Conservation (phyloP, 2,113 vertebrate species). For the Hipposideros armiger region DNA sequence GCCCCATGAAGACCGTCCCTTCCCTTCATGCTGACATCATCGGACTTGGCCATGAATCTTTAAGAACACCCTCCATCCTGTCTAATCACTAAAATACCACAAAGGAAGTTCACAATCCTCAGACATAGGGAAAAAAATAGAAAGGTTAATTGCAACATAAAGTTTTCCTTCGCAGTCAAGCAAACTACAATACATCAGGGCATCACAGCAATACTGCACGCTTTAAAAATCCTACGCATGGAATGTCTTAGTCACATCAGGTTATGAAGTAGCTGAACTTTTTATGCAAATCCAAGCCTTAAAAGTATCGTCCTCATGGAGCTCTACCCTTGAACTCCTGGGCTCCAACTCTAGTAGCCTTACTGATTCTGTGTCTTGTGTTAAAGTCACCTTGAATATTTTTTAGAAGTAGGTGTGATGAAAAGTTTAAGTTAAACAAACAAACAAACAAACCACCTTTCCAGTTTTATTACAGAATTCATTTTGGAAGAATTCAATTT, state of each 20-base stretch:
- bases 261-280: background rate
- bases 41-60: constrained; percentile 65
- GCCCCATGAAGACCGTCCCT: constrained; percentile 70
- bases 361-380: background rate
- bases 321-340: background rate
- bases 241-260: background rate
- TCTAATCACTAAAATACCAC: constrained; percentile 79
- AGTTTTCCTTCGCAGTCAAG: constrained; percentile 52
- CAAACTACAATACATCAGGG: constrained; percentile 2
- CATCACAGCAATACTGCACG: background rate
- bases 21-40: constrained; percentile 59
- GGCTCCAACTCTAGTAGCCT: background rate
- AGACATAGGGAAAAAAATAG: constrained; percentile 52
- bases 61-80: constrained; percentile 76
- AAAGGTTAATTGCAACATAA: constrained; percentile 66
- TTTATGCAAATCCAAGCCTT: constrained; percentile 23
- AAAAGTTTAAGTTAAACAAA: background rate
- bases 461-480: background rate
- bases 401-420: background rate
- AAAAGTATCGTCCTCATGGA: background rate
- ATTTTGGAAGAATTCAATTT: constrained; percentile 5
- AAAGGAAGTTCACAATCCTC: constrained; percentile 71
- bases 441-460: background rate
- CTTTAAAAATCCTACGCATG: background rate
- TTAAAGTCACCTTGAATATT: background rate